These are phyloP conservation scores for Taphrorychus bicolor DNA, from an alignment of 2,888 invertebrate genomes.

Conservation along the genomic window DNA sequence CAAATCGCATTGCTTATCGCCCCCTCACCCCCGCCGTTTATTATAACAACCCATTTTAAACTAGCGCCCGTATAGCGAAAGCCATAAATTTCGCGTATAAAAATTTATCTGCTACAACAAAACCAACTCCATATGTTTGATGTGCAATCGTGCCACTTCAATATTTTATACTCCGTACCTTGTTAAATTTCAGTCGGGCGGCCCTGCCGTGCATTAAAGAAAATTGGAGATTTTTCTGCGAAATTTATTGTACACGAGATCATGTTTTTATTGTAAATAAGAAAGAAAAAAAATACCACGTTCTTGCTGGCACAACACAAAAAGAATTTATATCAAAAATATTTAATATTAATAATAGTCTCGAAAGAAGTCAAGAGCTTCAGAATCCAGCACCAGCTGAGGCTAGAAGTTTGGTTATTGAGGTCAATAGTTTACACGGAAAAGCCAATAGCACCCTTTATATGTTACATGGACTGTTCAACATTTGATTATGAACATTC, in stretches of 20 bases:
- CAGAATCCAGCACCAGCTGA: too few species aligned
- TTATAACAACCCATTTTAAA: neutral
- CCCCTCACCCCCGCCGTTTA: too few species aligned
- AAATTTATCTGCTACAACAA: constrained; percentile 21
- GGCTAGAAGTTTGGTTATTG: too few species aligned
- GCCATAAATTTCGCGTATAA: constrained; percentile 19
- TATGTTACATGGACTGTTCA: too few species aligned
- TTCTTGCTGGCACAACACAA: too few species aligned
- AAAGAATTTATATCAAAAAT: too few species aligned
- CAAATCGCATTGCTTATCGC: constrained; percentile 11
- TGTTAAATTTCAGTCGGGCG: constrained; percentile 19
- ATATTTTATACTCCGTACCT: constrained; percentile 20
- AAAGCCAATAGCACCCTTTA: too few species aligned
- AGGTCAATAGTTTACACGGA: too few species aligned
- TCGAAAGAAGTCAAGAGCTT: too few species aligned
- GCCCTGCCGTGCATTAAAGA: constrained; percentile 19
- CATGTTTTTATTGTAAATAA: constrained; percentile 2
- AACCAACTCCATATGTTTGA: constrained; percentile 23
- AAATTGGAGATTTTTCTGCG: constrained; percentile 15
- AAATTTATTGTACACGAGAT: constrained; percentile 16
- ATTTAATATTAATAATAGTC: too few species aligned
- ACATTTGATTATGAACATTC: too few species aligned
- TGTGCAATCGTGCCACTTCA: constrained; percentile 19
- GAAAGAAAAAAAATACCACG: too few species aligned
- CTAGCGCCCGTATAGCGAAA: neutral